Conservation (phyloP, 1,140 invertebrate species). For the Trachymyrmex septentrionalis region DNA sequence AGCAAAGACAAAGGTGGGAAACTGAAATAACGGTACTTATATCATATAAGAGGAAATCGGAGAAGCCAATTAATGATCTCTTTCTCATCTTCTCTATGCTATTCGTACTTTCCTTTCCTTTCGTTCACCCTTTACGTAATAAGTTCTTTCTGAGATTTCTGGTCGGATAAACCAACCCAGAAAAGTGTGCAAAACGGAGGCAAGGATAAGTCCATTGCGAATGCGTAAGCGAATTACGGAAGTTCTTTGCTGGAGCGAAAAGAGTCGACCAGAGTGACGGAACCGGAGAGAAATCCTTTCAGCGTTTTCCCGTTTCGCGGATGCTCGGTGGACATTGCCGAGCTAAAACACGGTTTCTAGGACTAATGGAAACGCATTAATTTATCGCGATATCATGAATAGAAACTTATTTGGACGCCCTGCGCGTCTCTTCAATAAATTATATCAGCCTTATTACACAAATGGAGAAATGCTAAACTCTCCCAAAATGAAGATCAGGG, state of each 20-base stretch:
- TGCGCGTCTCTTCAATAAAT: slow-evolving; percentile 15
- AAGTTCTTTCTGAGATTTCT: slow-evolving; percentile 50
- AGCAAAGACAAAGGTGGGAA: neutral
- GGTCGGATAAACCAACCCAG: slow-evolving; percentile 14
- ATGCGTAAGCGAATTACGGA: slow-evolving; percentile 82
- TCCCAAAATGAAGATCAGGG: slow-evolving; percentile 11
- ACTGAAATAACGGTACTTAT: neutral
- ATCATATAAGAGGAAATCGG: neutral
- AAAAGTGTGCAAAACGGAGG: slow-evolving; percentile 50
- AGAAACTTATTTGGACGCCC: slow-evolving; percentile 18
- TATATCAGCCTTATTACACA: slow-evolving; percentile 22
- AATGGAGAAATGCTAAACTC: slow-evolving; percentile 5
- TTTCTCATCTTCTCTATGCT: neutral
- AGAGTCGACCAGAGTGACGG: slow-evolving; percentile 16
- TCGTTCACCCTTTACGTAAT: slow-evolving; percentile 36
- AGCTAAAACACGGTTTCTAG: slow-evolving; percentile 38
- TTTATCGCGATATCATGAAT: slow-evolving; percentile 50
- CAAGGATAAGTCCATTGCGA: slow-evolving; percentile 76
- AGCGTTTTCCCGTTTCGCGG: slow-evolving; percentile 45
- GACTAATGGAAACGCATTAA: slow-evolving; percentile 61
- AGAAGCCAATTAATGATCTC: slow-evolving; percentile 63
- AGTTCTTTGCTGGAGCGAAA: slow-evolving; percentile 73
- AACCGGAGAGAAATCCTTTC: slow-evolving; percentile 62
- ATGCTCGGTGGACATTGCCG: slow-evolving; percentile 29
- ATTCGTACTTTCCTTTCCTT: neutral